Percentiles rank a stretch among this genome's conserved stretches.
These are phyloP conservation scores for Ianthella basta DNA, from an alignment of 37 sponge, comb jelly and placozoan genomes.

Conservation along the genomic window DNA sequence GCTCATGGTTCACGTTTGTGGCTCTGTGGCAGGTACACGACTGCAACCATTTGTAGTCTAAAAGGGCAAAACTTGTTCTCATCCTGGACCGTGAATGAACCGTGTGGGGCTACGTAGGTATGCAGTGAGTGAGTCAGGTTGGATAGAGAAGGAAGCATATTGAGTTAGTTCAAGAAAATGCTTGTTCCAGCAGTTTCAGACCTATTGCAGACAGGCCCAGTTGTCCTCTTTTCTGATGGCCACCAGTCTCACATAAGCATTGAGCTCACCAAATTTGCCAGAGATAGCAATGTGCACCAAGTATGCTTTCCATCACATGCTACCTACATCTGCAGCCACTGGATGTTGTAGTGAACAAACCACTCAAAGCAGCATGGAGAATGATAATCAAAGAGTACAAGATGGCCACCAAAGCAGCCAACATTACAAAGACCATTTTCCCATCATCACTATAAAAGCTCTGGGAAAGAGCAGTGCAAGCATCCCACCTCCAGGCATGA, in stretches of 20 bases:
- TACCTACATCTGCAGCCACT: slow-evolving; percentile 29
- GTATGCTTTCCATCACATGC: slow-evolving; percentile 29
- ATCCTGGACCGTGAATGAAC: not conserved
- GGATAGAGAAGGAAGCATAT: slow-evolving; percentile 24
- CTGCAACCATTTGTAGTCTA: slow-evolving; percentile 35
- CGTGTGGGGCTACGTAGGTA: slow-evolving; percentile 8
- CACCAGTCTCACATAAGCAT: slow-evolving; percentile 23
- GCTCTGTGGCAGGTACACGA: not conserved
- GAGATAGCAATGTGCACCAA: slow-evolving; percentile 1
- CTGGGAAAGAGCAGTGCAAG: too few species aligned
- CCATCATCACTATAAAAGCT: too few species aligned
- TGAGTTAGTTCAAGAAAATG: not conserved
- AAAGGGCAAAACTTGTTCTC: slow-evolving; percentile 24
- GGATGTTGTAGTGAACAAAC: slow-evolving; percentile 36
- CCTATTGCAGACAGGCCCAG: not conserved
- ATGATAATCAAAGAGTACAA: not conserved
- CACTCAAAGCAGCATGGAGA: not conserved
- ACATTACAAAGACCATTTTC: too few species aligned
- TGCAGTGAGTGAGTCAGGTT: not conserved
- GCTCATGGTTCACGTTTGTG: not conserved
- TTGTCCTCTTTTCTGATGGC: slow-evolving; percentile 24
- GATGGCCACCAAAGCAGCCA: not conserved
- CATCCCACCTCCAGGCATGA: too few species aligned
- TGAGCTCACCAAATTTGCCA: not conserved
- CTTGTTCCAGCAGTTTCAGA: not conserved